These are phyloP conservation scores for Trimorus sp. DNA, from an alignment of 2,888 invertebrate genomes.

Conservation along the genomic window DNA sequence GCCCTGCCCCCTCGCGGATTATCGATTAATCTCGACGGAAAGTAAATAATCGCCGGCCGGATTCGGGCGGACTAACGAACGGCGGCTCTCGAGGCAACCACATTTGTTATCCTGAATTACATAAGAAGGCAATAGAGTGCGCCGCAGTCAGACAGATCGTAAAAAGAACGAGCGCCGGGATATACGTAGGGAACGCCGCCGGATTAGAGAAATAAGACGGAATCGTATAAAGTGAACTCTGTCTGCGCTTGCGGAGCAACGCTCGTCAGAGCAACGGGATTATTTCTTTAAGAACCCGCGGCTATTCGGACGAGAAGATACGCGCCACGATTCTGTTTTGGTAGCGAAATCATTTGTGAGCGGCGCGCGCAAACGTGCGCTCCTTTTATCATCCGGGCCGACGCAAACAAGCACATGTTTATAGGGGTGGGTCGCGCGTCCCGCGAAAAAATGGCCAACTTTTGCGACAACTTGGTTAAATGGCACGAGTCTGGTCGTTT, in stretches of 20 bases:
- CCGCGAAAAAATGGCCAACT: too few species aligned
- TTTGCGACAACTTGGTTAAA: too few species aligned
- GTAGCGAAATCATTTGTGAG: slow-evolving; percentile 15
- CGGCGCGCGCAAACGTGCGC: slow-evolving; percentile 15
- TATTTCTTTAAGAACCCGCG: slow-evolving; percentile 51
- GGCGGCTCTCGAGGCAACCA: slow-evolving; percentile 72
- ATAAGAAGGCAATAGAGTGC: slow-evolving; percentile 45
- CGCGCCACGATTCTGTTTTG: slow-evolving; percentile 46
- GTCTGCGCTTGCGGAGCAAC: slow-evolving; percentile 27
- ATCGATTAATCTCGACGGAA: slow-evolving; percentile 39
- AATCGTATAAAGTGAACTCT: slow-evolving; percentile 47
- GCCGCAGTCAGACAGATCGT: slow-evolving; percentile 47
- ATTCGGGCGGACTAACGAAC: slow-evolving; percentile 69
- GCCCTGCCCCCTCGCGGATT: not conserved
- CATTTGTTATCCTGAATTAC: slow-evolving; percentile 78
- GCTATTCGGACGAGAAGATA: slow-evolving; percentile 42
- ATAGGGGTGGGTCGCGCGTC: too few species aligned
- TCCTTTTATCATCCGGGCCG: slow-evolving; percentile 13
- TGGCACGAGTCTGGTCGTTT: too few species aligned
- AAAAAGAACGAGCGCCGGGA: slow-evolving; percentile 46
- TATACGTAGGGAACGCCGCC: slow-evolving; percentile 47
- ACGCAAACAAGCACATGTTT: slow-evolving; percentile 25
- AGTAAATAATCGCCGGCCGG: slow-evolving; percentile 49
- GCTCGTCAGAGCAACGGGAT: slow-evolving; percentile 46
- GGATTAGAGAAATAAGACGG: slow-evolving; percentile 50